Percentiles rank a stretch among this genome's conserved stretches.
Evolutionary conservation across 2,888 invertebrate genomes (phyloP).

Genomic region (Apamea sordens): DNA sequence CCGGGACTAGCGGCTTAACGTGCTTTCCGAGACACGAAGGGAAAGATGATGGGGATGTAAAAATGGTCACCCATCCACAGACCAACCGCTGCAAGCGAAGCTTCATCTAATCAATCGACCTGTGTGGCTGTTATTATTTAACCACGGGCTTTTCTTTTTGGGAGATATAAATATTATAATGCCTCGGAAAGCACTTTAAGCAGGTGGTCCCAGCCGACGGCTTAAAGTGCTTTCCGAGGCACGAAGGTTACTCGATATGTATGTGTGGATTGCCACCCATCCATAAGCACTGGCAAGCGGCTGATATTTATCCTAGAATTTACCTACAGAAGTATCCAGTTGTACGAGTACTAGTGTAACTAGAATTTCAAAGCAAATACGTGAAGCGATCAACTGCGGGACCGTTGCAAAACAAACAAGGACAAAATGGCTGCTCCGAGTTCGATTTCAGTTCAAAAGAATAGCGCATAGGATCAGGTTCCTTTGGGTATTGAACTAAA

Average conservation of each 20-base stretch:
- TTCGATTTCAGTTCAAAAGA: slow-evolving; percentile 52
- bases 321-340: background rate
- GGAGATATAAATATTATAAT: no score
- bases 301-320: slow-evolving; percentile 9
- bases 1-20: background rate
- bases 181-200: no score
- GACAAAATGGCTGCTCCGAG: slow-evolving; percentile 23
- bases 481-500: background rate
- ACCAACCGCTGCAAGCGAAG: no score
- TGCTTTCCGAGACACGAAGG: background rate
- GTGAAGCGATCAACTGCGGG: slow-evolving; percentile 8
- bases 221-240: background rate
- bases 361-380: slow-evolving; percentile 65
- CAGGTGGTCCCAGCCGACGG: background rate
- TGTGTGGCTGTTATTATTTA: no score
- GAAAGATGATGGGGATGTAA: background rate
- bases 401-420: slow-evolving; percentile 39
- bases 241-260: background rate
- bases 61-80: background rate
- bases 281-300: background rate
- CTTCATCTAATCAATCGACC: no score
- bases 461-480: slow-evolving; percentile 29
- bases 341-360: slow-evolving; percentile 48
- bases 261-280: background rate
- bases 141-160: no score